phyloP scores from a whole-genome alignment of 2,888 invertebrate genomes.

The Stenotaenia linearis region DNA sequence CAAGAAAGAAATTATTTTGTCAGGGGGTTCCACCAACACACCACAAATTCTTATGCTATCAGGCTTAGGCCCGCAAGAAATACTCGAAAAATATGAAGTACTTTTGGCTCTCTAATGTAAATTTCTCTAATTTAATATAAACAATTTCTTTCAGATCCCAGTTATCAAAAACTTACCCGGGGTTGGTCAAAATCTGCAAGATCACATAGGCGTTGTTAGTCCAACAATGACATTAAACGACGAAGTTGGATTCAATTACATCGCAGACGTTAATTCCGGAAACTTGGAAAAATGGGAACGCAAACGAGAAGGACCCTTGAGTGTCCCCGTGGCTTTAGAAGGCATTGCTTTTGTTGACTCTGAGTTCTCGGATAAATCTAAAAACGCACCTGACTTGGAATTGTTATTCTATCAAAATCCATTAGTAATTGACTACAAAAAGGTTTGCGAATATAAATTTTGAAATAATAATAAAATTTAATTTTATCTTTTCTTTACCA shows the following conservation, averaged over 20 bases:
- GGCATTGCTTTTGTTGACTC: constrained; percentile 21
- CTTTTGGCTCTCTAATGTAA: neutral
- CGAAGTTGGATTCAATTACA: neutral
- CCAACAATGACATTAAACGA: neutral
- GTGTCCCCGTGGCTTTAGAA: neutral
- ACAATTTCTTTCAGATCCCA: constrained; percentile 44
- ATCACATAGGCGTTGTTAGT: constrained; percentile 43
- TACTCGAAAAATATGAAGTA: neutral
- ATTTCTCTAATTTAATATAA: neutral
- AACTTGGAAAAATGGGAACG: constrained; percentile 27
- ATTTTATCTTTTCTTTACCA: neutral
- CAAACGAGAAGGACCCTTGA: constrained; percentile 13
- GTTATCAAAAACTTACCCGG: constrained; percentile 49
- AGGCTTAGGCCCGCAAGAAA: neutral
- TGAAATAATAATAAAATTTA: neutral
- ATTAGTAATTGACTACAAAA: neutral
- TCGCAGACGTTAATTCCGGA: neutral
- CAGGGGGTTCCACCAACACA: neutral
- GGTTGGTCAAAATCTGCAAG: constrained; percentile 53
- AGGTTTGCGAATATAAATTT: neutral
- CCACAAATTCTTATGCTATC: neutral
- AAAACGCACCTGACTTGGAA: constrained; percentile 10
- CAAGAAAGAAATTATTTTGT: neutral
- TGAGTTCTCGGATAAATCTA: neutral
- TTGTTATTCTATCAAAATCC: neutral